Base-by-base conservation (phyloP, 2,113 vertebrate species). In the Eleginops maclovinus region DNA sequence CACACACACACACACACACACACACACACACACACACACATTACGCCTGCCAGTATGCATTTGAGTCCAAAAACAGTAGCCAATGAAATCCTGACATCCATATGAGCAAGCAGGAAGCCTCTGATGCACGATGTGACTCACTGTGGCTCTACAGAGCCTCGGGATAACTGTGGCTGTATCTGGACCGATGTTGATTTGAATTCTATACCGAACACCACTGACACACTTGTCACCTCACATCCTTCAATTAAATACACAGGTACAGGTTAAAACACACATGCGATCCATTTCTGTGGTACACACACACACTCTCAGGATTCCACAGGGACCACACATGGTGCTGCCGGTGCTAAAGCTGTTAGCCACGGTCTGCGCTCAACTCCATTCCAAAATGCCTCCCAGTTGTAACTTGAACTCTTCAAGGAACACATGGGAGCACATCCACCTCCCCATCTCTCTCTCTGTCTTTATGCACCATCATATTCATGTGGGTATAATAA, bases 381-480 rank as follows among this genome's bases (percentile, higher is more conserved):
- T 61, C 67, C 84, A 84, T 92, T 90, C 91, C 74, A 62, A 64
- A 65, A 92, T 92, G 83, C 84, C 82, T 89, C 47, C 36, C 70
- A 43, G 53, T 72, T 84, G 89, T 85, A 89, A 89, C 83, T 70
- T 82, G 79, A 91, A 75, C 85, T 81, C 79, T 71, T 62, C 40
- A 46, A 83, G 56, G 78, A 80, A 49, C 88, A 90, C 76, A 86
- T 88, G 88, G 79, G 84, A 76, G 54, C 26, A 16, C 50, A 67
- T 58, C n/a, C 21, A 12, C 3, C 46, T 56, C 50, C 49, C 56
- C 15, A 41, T 26, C 19, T 58, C 60, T 77, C 68, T 41, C 73
- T 81, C 28, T 67, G 36, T 68, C 19, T 15, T 31, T 26, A 36
- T 4, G n/a, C 46, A 28, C 21, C 2, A 60, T 19, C 19, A 64